Conservation (phyloP, 1,140 invertebrate species). For the Zaprionus taronus region DNA sequence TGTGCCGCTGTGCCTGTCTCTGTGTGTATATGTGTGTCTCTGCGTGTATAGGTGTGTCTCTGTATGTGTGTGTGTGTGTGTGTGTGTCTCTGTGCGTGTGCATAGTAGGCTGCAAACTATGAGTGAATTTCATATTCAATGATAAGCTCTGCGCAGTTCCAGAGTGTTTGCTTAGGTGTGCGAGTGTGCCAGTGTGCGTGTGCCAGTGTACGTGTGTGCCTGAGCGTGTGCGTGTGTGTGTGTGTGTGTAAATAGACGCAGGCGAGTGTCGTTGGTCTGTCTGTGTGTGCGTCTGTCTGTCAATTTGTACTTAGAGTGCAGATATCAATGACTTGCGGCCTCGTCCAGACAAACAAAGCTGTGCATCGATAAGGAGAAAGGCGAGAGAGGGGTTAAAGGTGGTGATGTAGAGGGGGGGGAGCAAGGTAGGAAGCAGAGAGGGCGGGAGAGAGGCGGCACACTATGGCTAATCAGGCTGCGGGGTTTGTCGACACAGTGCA, state of each 20-base stretch:
- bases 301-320: slow-evolving; percentile 51
- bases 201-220: too few species aligned
- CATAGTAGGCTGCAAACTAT: neutral
- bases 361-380: neutral
- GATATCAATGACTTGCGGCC: slow-evolving; percentile 61
- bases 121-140: neutral
- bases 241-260: slow-evolving; percentile 50
- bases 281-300: slow-evolving; percentile 42
- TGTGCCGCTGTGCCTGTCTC: neutral
- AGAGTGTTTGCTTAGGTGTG: slow-evolving; percentile 29
- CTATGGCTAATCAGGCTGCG: slow-evolving; percentile 17
- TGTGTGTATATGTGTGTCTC: neutral
- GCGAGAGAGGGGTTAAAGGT: neutral
- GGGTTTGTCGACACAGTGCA: slow-evolving; percentile 11
- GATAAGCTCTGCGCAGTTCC: neutral
- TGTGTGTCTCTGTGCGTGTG: neutral
- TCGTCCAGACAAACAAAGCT: slow-evolving; percentile 22
- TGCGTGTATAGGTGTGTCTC: neutral
- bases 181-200: neutral
- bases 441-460: neutral
- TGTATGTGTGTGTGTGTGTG: neutral
- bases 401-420: neutral
- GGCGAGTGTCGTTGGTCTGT: slow-evolving; percentile 49
- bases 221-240: neutral
- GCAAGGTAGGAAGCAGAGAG: too few species aligned